These are phyloP conservation scores for Triplophysa tibetana DNA, from an alignment of 2,113 vertebrate species.

Conservation along the genomic window DNA sequence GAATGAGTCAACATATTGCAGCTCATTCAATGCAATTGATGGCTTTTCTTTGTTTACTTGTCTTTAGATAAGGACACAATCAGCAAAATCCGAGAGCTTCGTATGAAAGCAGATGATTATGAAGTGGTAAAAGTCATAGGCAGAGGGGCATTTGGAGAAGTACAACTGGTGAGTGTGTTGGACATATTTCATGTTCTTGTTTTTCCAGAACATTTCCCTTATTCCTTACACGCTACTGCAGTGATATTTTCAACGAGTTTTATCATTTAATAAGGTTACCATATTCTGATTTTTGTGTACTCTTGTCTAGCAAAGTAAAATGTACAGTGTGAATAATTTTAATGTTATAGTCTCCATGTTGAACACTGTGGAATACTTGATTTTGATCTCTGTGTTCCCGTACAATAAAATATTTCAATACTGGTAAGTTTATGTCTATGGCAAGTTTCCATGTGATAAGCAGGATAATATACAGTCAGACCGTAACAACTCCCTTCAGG, in stretches of 20 bases:
- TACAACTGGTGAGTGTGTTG: constrained; percentile 88
- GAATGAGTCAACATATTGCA: not conserved
- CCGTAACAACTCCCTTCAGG: too few relatives aligned
- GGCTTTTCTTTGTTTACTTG: not conserved
- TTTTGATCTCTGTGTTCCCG: not conserved
- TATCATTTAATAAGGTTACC: too few relatives aligned
- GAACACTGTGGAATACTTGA: not conserved
- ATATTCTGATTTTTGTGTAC: too few relatives aligned
- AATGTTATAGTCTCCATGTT: not conserved
- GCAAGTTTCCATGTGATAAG: too few relatives aligned
- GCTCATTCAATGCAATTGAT: not conserved
- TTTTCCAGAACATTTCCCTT: not conserved
- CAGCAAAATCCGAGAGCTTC: constrained; percentile 94
- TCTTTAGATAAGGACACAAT: constrained; percentile 94
- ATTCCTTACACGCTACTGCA: not conserved
- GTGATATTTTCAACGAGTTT: too few relatives aligned
- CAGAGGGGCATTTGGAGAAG: constrained; percentile 97
- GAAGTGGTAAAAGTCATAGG: constrained; percentile 99
- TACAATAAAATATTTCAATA: too few relatives aligned
- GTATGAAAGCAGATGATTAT: constrained; percentile 98
- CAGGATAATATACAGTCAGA: too few relatives aligned
- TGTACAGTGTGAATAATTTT: not conserved
- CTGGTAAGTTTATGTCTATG: too few relatives aligned
- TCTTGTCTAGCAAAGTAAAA: too few relatives aligned
- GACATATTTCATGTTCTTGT: not conserved